Base-by-base conservation (phyloP, 2,797 vertebrate species). In the Chiroxiphia lanceolata region DNA sequence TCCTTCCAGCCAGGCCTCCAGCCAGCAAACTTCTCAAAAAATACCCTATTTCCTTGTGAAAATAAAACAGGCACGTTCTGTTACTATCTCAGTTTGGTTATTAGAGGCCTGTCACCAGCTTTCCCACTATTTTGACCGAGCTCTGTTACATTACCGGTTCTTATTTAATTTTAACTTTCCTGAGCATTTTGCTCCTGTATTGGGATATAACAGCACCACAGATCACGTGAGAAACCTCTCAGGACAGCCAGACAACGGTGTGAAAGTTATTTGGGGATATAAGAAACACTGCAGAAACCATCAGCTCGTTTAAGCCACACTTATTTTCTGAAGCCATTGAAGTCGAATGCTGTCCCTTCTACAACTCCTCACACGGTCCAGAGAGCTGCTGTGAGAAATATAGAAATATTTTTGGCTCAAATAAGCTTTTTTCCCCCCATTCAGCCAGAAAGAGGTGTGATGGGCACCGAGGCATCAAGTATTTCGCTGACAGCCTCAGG, bases 1-100 rank as follows among this genome's bases (percentile, higher is more conserved):
- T 57, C 81, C 93, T 95, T 95, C 93, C 89, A 83, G 78, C 33
- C 61, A 92, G 59, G 94, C 94, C 95, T 90, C 94, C 95, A 92
- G 92, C 95, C 95, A 97, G 75, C 31, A 81, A 89, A 42, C 38
- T 53, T 33, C 63, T 88, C 77, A 26, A 63, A 92, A 90, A 92
- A 96, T 12, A 83, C 63, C 80, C 79, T 38, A 15, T 88, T 89
- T 79, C 38, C 79, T 80, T 47, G 11, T 74, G 89, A 84, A 93
- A 95, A 92, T 26, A 92, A 71, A 60, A 34, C 1, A 6, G 81
- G 83, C 84, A 92, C 83, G 70, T 86, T 90, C 88, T 87, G 88
- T 89, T 91, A 81, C 89, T 93, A 92, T 89, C 93, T 89, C 54
- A 4, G 87, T 45, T 25, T 48, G 80, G 60, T 94, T 65, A 74